Conservation (phyloP, 2,888 invertebrate genomes). For the Parascotia fuliginaria region DNA sequence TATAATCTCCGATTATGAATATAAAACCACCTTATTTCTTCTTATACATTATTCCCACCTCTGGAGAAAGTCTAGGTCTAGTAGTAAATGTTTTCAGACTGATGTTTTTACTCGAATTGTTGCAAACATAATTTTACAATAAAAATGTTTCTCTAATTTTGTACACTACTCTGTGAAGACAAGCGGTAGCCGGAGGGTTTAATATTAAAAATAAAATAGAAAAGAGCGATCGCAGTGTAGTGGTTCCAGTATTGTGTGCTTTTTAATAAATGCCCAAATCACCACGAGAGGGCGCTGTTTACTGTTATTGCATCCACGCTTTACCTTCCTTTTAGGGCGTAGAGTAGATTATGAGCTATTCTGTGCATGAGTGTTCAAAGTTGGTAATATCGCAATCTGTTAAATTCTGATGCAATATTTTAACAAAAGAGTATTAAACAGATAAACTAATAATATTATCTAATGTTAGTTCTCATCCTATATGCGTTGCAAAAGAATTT, state of each 20-base stretch:
- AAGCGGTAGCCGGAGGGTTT: conserved; percentile 71
- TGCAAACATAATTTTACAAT: too few species aligned
- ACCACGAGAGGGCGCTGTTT: conserved; percentile 66
- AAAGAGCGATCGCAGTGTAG: conserved; percentile 72
- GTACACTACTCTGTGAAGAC: conserved; percentile 53
- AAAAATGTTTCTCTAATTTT: conserved; percentile 31
- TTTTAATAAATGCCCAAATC: conserved; percentile 82
- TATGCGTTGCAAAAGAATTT: too few species aligned
- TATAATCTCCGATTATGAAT: too few species aligned
- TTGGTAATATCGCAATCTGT: conserved; percentile 17
- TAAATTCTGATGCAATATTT: not conserved
- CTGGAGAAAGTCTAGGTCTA: too few species aligned
- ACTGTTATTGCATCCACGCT: conserved; percentile 53
- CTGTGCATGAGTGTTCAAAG: conserved; percentile 18
- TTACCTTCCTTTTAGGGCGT: conserved; percentile 23
- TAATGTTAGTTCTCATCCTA: too few species aligned
- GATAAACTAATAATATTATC: too few species aligned
- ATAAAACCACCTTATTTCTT: too few species aligned
- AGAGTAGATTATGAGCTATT: conserved; percentile 28
- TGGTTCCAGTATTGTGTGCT: conserved; percentile 78
- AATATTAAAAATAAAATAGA: conserved; percentile 84
- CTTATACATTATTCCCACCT: too few species aligned
- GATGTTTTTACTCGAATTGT: too few species aligned
- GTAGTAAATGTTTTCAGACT: too few species aligned
- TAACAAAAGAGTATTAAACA: too few species aligned